These are phyloP conservation scores for Latrodectus elegans DNA, from an alignment of 2,888 invertebrate genomes.

Conservation along the genomic window DNA sequence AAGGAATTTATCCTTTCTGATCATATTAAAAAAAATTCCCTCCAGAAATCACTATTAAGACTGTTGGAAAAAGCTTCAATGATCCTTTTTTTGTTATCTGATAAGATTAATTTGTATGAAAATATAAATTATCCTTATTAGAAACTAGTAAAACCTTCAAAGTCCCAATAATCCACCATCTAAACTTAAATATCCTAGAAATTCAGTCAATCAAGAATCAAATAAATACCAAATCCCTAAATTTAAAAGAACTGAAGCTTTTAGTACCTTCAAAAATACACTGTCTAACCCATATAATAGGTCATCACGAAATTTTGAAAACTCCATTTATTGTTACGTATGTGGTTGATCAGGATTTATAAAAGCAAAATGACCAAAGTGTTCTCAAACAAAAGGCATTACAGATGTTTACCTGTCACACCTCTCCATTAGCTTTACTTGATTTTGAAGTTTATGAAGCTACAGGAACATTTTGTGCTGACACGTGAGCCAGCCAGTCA, in stretches of 20 bases:
- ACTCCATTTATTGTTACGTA: no score
- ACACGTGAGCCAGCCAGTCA: no score
- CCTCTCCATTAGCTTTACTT: neutral
- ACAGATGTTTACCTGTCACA: conserved; percentile 10
- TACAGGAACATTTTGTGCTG: neutral
- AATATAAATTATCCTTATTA: no score
- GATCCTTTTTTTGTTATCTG: neutral
- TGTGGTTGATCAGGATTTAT: neutral
- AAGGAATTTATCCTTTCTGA: neutral
- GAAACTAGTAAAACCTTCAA: no score
- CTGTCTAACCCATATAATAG: neutral
- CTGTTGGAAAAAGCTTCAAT: neutral
- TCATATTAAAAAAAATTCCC: neutral
- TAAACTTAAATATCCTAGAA: neutral
- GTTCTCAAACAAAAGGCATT: neutral
- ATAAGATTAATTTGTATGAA: neutral
- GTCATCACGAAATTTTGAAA: neutral
- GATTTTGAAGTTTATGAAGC: neutral
- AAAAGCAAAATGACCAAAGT: neutral
- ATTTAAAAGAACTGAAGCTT: neutral
- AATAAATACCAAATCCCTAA: neutral
- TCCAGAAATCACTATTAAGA: neutral
- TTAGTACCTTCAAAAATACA: neutral
- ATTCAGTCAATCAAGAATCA: neutral
- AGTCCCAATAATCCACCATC: no score